phyloP scores from a whole-genome alignment of 2,113 vertebrate genomes.

The Myotis davidii region DNA sequence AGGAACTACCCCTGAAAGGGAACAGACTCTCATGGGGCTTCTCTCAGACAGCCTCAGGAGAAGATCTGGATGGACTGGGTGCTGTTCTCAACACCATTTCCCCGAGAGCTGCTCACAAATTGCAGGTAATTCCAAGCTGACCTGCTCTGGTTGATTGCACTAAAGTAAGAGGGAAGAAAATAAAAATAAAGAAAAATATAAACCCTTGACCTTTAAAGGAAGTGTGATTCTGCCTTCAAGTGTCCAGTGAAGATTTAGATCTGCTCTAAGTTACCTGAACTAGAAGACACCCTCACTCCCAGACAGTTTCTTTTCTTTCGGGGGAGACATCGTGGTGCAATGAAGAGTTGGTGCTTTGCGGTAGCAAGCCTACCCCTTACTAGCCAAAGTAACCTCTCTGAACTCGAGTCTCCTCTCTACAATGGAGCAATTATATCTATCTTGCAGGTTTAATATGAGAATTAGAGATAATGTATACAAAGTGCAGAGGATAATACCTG shows the following conservation, averaged over 20 bases:
- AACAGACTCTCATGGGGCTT: not conserved
- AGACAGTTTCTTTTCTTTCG: not conserved
- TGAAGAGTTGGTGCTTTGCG: not conserved
- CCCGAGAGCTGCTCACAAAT: not conserved
- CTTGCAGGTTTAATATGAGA: not conserved
- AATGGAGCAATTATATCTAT: not conserved
- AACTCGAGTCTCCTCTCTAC: not conserved
- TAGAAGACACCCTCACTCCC: not conserved
- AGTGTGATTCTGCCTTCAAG: not conserved
- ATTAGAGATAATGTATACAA: not conserved
- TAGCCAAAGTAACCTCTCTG: not conserved
- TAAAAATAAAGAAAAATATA: not conserved
- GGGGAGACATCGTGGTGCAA: not conserved
- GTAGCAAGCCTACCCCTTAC: not conserved
- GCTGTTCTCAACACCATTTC: not conserved
- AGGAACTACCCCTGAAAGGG: not conserved
- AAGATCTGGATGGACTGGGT: not conserved
- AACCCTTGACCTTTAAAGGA: not conserved
- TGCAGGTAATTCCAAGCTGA: not conserved
- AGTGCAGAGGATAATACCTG: not conserved
- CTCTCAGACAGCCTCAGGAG: not conserved
- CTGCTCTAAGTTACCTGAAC: not conserved
- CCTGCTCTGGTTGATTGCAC: not conserved
- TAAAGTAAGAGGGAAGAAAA: not conserved
- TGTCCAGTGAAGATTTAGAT: slow-evolving; percentile 17